Base-by-base conservation (phyloP, 2,888 invertebrate species). In the Acronicta aceris region DNA sequence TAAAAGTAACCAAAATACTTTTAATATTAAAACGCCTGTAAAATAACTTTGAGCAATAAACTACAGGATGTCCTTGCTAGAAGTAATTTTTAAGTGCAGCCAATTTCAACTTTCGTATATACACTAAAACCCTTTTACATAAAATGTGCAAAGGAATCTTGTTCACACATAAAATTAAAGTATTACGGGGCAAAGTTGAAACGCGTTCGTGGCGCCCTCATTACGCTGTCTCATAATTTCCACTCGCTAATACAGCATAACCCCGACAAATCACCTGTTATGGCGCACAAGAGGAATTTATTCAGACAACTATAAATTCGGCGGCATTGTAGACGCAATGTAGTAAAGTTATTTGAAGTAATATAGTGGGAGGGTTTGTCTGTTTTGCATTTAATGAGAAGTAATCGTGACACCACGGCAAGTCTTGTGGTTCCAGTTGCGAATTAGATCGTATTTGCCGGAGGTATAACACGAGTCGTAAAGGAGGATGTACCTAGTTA, bases 211-310 rank as follows among this genome's bases (percentile, higher is more conserved):
- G 65, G 61, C 65, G 71, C 77, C 79, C 81, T 81, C 81, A 81
- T 87, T 86, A 85, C 64, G 63, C 66, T 78, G 81, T 72, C 86
- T 76, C 86, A 82, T 87, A 88, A 86, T 85, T 88, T 86, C 65
- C 68, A 76, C 77, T 62, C 78, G 73, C 80, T 86, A 86, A 86
- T 85, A 83, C 83, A 72, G 67, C 71, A 79, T 81, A 79, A 78
- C 81, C 79, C 76, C 71, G 81, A 84, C 83, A 83, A 83, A 86
- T 86, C 74, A 82, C 79, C 78, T 69, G 75, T 69, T 65, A 76
- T 71, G 57, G 73, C 40, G 60, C 62, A 58, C 71, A 63, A 68
- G 66, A 68, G 76, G 74, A 76, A 71, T 78, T 73, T 76, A 78
- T 78, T 75, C 58, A 73, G 58, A 58, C 43, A 66, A 78, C 71